Percentiles rank a stretch among this genome's conserved stretches.
phyloP scores from a whole-genome alignment of 2,888 invertebrate genomes.

The Epirrhoe alternata region DNA sequence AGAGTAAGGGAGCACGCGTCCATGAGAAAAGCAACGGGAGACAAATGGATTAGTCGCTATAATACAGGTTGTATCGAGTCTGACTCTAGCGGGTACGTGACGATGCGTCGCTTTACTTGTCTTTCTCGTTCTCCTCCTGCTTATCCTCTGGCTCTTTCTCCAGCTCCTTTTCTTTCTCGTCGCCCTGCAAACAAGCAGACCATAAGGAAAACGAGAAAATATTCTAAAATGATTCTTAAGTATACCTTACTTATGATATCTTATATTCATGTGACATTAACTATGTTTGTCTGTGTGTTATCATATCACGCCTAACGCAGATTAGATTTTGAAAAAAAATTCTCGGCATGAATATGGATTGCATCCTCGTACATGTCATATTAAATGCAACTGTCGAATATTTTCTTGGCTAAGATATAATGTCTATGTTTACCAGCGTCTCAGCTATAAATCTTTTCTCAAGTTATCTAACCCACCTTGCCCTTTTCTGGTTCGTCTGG shows the following conservation, averaged over 20 bases:
- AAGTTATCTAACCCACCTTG: constrained; percentile 70
- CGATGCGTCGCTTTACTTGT: constrained; percentile 55
- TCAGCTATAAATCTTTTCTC: too few relatives aligned
- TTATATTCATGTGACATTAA: too few relatives aligned
- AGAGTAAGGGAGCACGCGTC: constrained; percentile 52
- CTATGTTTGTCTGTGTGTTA: too few relatives aligned
- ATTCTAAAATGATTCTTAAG: background rate
- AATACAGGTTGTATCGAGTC: constrained; percentile 74
- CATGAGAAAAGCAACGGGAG: constrained; percentile 73
- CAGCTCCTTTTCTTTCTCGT: constrained; percentile 89
- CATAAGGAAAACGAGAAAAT: background rate
- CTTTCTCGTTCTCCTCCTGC: constrained; percentile 80
- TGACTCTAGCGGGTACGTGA: constrained; percentile 57
- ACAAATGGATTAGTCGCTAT: constrained; percentile 82
- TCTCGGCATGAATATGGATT: too few relatives aligned
- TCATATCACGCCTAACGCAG: too few relatives aligned
- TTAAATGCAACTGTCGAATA: too few relatives aligned
- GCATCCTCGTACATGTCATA: too few relatives aligned
- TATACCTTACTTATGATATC: too few relatives aligned
- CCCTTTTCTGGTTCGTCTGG: constrained; percentile 77
- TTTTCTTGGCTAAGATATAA: too few relatives aligned
- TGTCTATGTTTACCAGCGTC: too few relatives aligned
- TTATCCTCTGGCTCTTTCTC: constrained; percentile 89
- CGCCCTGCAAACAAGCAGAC: constrained; percentile 84
- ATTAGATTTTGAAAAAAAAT: too few relatives aligned